These are phyloP conservation scores for Lepilemur ruficaudatus DNA, from an alignment of 2,797 vertebrate genomes.

Conservation along the genomic window DNA sequence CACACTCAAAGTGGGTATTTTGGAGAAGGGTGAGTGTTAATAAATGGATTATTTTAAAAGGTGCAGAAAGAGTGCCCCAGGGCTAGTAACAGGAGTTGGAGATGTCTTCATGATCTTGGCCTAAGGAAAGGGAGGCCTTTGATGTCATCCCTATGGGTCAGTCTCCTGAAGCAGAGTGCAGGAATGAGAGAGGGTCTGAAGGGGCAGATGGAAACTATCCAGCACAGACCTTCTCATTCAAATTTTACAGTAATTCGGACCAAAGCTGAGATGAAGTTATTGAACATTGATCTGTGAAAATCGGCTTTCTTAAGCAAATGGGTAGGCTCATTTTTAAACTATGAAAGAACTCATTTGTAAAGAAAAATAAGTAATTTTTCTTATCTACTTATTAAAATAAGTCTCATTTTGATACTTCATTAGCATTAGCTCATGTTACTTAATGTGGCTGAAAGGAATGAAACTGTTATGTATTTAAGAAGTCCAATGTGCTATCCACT, in stretches of 20 bases:
- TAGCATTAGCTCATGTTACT: background rate
- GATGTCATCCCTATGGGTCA: background rate
- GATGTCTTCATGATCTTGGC: background rate
- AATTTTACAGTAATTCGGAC: conserved; percentile 46
- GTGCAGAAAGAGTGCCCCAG: background rate
- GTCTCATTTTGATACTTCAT: background rate
- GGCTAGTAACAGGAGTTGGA: background rate
- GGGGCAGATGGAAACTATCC: background rate
- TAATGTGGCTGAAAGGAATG: conserved; percentile 30
- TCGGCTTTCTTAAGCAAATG: conserved; percentile 16
- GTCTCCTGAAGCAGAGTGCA: background rate
- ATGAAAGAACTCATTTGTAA: background rate
- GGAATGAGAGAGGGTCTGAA: background rate
- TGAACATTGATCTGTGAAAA: background rate
- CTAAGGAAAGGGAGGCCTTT: background rate
- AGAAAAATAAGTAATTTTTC: conserved; percentile 21
- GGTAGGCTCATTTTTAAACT: conserved; percentile 20
- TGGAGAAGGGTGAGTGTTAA: background rate
- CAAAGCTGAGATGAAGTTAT: background rate
- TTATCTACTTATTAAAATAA: conserved; percentile 44
- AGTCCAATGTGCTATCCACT: too few relatives aligned
- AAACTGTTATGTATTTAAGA: background rate
- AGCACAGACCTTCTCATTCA: background rate
- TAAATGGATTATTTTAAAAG: background rate
- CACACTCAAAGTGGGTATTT: conserved; percentile 1